Evolutionary conservation across 2,888 invertebrate species (phyloP), one percentile per base, ranked within the genome.

Genomic region (Frankliniella intonsa): DNA sequence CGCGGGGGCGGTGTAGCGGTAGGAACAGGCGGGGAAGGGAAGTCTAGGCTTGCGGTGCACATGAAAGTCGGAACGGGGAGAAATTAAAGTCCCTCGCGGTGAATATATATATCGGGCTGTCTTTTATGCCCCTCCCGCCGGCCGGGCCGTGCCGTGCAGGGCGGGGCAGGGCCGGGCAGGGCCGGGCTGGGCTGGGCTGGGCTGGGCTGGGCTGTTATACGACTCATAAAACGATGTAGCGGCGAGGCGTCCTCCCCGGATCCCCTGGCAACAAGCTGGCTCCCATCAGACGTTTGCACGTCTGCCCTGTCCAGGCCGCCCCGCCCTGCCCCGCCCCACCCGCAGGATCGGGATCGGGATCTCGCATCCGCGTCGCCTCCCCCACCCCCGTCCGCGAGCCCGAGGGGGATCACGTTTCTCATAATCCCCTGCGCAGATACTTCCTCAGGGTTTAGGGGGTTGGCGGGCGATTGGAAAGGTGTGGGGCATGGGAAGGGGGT

Each of bases 1-100:
- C 5, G 38, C 38, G 38, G 38, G 38, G 38, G 38, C 38, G 38
- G 38, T 38, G n/a, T n/a, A n/a, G n/a, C n/a, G 5, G 38, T 2
- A 38, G 38, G 38, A 38, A 38, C 2, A 38, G 38, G n/a, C n/a
- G n/a, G n/a, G 38, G 38, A 38, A 38, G 38, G 5, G 38, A 38
- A 38, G 38, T 38, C 38, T 38, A 38, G 38, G 38, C 38, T 38
- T 38, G 38, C 38, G 38, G 2, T 38, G 69, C 69, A 22, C 69
- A 22, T 69, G n/a, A 69, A 69, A 69, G 69, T 69, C 69, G 22
- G 8, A 69, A 7, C 69, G 22, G 22, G 38, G 11, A 19, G 69
- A 69, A 69, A 69, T 69, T 69, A 69, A 69, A 69, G 69, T 69
- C 69, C 11, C n/a, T 69, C 22, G n/a, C 69, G 69, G 69, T 69